Base-by-base conservation (phyloP, 2,797 vertebrate genomes). In the Protonibea diacanthus region DNA sequence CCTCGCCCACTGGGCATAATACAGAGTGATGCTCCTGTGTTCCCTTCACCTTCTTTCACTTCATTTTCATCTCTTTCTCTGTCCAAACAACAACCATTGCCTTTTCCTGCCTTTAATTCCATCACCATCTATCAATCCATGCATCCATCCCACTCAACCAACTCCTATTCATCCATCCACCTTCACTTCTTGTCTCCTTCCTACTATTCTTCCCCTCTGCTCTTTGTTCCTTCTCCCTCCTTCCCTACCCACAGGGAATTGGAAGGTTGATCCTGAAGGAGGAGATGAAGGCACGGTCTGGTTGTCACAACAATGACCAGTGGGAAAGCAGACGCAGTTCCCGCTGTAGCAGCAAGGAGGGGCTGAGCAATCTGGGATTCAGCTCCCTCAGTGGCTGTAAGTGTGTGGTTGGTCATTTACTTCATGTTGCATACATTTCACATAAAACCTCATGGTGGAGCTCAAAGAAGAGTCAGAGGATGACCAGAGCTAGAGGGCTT, bases 231-330 rank as follows among this genome's bases (percentile, higher is more conserved):
- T n/a, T 38, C 55, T 11, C 5, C 15, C 25, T 67, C 66, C 38
- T 51, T 38, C 11, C 15, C 15, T 33, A 56, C 45, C 55, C 15
- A 6, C 96, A 99, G 95, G 96, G 97, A 64, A 99, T 99, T 11
- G 97, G 97, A 80, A 95, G 98, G 79, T 91, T 99, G 95, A 99
- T 99, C 88, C 94, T 99, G 87, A 98, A 98, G 92, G 98, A 99
- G 90, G 98, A 99, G 94, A 99, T 99, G 97, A 99, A 98, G 93
- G 98, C 98, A 17, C 95, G 96, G 15, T 97, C 97, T 3, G 95
- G 95, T 88, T 96, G 95, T 86, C 97, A 98, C 1, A 93, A 94
- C 90, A 94, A 96, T 3, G 97, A 98, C 82, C 97, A 95, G 74
- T 99, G 97, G 97, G 96, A 96, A 0, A 97, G 97, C 9, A 95